Base-by-base conservation (phyloP, 2,113 vertebrate genomes). In the Martes martes region DNA sequence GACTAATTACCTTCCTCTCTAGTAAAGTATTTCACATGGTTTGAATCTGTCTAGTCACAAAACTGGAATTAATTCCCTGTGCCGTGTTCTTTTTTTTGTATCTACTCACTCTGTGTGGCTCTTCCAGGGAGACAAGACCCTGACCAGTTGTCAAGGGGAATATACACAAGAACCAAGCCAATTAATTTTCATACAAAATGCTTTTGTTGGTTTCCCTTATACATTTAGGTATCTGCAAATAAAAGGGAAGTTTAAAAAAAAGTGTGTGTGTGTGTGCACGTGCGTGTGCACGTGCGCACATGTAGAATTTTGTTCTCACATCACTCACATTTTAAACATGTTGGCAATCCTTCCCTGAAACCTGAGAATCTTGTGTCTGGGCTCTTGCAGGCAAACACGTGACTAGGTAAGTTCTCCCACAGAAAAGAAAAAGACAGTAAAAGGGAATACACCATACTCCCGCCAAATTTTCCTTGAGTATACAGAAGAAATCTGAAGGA, bases 81-180 rank as follows among this genome's bases (percentile, higher is more conserved):
- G 18, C 21, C 71, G 24, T 78, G 18, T 18, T 39, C 2, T 92
- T 80, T 0, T 33, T 98, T 73, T 73, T 81, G 80, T 67, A 82
- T 4, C 11, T 67, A 23, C 84, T 97, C 0, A 0, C 15, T 90
- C 45, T 96, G 59, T 79, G 52, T 61, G 42, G 28, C 26, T 83
- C 2, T 96, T 96, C 55, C 31, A 97, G 1, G 78, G 67, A 61
- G 36, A 84, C 67, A 47, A 63, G 47, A 45, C 50, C 50, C 42
- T 95, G 55, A 91, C 52, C 85, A 16, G 0, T 88, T 93, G 84
- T 86, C 79, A 98, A 55, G 36, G 96, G 84, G 74, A 89, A 1
- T 81, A 91, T 39, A 55, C 33, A 91, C 74, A 21, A 96, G 67
- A 42, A 45, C 18, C 85, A 36, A 42, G 11, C 47, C 96, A 90